Base-by-base conservation (phyloP, 2,113 vertebrate genomes). In the Notothenia rossii region DNA sequence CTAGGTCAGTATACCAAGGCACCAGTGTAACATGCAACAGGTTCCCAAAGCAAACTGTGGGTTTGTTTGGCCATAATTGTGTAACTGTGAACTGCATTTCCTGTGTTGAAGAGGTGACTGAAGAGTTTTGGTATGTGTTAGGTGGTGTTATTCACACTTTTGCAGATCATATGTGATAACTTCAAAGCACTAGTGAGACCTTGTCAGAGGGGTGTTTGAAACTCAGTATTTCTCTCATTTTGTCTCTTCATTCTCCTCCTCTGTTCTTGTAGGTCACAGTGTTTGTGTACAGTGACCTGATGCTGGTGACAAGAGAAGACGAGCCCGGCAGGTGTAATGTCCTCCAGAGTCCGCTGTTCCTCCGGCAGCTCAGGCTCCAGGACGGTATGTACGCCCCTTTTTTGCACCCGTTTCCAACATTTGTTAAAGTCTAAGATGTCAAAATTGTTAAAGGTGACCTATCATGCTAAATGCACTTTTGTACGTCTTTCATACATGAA, bases 241-340 rank as follows among this genome's bases (percentile, higher is more conserved):
- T 59, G 6, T 58, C 67, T 59, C 51, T 48, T 53, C 49, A 33
- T 55, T 11, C 6, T 33, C 51, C 51, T 25, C 64, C 48, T 63
- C 25, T 56, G 66, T 36, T 5, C 43, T 10, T 60, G 0, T 82
- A 99, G 98, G 97, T 99, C 51, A 98, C 96, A 0, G 94, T 98
- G 66, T 99, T 99, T 49, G 93, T 97, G 84, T 99, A 99, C 87
- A 97, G 95, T 0, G 98, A 99, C 88, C 86, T 99, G 92, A 95
- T 99, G 95, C 95, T 99, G 74, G 97, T 99, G 92, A 98, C 98
- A 11, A 96, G 96, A 89, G 98, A 99, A 84, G 97, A 97, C 0
- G 97, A 98, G 77, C 96, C 96, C 0, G 97, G 98, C 17, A 93
- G 95, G 79, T 99, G 98, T 91, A 97, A 96, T 0, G 97, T 99